Base-by-base conservation (phyloP, 2,797 vertebrate species). In the Platalea minor region DNA sequence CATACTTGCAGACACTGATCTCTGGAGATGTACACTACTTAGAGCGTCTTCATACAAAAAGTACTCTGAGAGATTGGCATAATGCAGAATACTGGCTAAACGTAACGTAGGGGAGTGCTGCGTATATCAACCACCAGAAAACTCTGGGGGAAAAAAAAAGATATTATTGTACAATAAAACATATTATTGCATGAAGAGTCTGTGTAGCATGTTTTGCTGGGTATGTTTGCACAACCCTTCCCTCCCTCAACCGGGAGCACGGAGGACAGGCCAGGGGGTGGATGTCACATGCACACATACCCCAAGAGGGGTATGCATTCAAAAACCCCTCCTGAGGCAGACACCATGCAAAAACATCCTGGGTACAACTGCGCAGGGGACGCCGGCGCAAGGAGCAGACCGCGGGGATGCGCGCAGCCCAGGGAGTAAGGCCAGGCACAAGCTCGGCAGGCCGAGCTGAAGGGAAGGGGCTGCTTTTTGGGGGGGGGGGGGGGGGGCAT, bases 321-420 rank as follows among this genome's bases (percentile, higher is more conserved):
- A n/a, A 24, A 67, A 25, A 8, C 0, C 23, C 8, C 45, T 28
- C 41, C 31, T 0, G 35, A 31, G 19, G 17, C 14, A 31, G 9
- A 31, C 10, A 10, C 21, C n/a, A 3, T 5, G 13, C 5, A 7
- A 45, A 53, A 59, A 18, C 11, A 20, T 1, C 5, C 1, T 0
- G 12, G 48, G 7, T 25, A 20, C 5, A 6, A 8, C 3, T 0
- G 5, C 0, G 10, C 1, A 4, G 6, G 21, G 13, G 3, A 4
- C 2, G 12, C 6, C 10, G 1, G 7, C 10, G 37, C 20, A 15
- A 20, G 20, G 7, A 25, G 26, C 8, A 2, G 1, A 4, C 1
- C 33, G 3, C 10, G 2, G 10, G 11, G 19, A 0, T 0, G 16
- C 3, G 10, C 5, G 10, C 10, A 29, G 48, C 50, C 15, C 11